Evolutionary conservation across 2,888 invertebrate genomes (phyloP).

Genomic region (Eristalis arbustorum): DNA sequence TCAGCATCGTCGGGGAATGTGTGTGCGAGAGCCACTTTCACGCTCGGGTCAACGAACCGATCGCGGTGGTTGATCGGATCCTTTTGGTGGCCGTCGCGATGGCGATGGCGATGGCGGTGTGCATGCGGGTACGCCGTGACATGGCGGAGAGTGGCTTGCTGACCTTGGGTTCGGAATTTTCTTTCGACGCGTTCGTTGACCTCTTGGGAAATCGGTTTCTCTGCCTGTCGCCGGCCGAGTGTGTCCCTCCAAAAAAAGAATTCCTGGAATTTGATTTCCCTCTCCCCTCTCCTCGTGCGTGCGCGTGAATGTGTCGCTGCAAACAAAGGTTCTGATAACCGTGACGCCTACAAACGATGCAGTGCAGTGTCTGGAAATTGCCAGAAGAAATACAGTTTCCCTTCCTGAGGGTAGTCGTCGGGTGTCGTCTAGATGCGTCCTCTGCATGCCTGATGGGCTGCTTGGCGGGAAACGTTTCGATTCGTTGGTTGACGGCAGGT

Average conservation of each 20-base stretch:
- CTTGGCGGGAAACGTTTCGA: neutral
- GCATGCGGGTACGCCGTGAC: neutral
- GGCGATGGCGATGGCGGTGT: neutral
- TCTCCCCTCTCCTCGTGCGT: too few species aligned
- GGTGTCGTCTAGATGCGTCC: neutral
- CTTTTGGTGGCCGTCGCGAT: neutral
- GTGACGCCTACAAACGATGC: neutral
- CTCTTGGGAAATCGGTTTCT: conserved; percentile 21
- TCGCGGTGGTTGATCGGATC: conserved; percentile 34
- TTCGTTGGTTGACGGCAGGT: neutral
- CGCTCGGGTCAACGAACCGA: conserved; percentile 39
- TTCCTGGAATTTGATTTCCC: neutral
- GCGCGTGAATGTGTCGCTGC: neutral
- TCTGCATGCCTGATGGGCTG: neutral
- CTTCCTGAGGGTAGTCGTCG: neutral
- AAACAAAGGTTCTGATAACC: neutral
- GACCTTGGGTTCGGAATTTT: conserved; percentile 39
- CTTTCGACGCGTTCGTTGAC: conserved; percentile 28
- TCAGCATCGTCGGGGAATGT: neutral
- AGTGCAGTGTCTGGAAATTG: neutral
- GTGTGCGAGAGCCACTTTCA: conserved; percentile 31
- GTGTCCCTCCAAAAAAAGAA: neutral
- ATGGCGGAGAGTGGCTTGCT: neutral
- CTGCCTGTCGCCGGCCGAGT: neutral
- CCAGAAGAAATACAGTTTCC: neutral